phyloP scores from a whole-genome alignment of 2,797 vertebrate species.

The Brachyalestes nurse region DNA sequence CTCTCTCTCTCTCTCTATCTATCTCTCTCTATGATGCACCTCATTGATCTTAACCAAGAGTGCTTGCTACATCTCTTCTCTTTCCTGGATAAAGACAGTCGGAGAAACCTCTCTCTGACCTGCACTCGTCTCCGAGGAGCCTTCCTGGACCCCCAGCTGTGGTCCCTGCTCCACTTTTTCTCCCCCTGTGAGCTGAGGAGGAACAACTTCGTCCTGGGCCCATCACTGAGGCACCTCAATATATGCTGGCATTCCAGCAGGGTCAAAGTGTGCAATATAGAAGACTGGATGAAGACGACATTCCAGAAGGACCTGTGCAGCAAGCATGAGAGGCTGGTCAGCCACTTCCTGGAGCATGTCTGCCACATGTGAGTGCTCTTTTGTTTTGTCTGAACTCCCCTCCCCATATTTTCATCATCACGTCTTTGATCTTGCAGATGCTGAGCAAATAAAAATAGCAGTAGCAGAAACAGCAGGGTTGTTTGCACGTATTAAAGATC shows the following conservation, averaged over 20 bases:
- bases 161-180: constrained; percentile 84
- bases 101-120: constrained; percentile 83
- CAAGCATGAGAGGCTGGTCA: constrained; percentile 84
- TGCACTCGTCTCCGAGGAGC: constrained; percentile 80
- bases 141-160: constrained; percentile 88
- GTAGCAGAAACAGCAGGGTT: background rate
- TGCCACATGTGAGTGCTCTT: constrained; percentile 77
- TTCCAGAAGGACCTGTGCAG: constrained; percentile 92
- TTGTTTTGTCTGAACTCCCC: constrained; percentile 32
- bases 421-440: constrained; percentile 21
- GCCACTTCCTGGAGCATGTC: constrained; percentile 80
- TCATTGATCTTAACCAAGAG: constrained; percentile 88
- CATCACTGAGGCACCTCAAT: constrained; percentile 82
- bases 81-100: constrained; percentile 90
- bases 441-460: constrained; percentile 20
- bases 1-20: background rate
- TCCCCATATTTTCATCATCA: background rate
- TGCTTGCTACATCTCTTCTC: constrained; percentile 93
- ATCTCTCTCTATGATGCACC: constrained; percentile 75
- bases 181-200: constrained; percentile 85
- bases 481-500: background rate
- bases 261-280: constrained; percentile 93
- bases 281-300: constrained; percentile 91
- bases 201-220: constrained; percentile 88
- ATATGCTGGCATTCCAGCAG: constrained; percentile 92